Evolutionary conservation across 1,140 invertebrate genomes (phyloP), one percentile per base, ranked within the genome.

Genomic region (Drosophila santomea): DNA sequence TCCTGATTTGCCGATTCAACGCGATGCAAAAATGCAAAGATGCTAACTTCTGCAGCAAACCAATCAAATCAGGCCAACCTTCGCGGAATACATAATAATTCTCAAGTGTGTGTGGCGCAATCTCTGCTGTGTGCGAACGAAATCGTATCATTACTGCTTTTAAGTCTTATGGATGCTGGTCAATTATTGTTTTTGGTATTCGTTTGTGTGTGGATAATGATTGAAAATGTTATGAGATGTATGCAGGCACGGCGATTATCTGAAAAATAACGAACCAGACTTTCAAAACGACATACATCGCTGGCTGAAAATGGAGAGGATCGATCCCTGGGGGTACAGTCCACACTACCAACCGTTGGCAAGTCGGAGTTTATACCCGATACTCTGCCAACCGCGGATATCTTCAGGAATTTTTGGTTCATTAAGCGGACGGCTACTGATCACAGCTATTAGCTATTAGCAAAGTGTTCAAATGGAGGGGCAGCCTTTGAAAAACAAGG

Each of bases 261-360:
- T 88, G 83, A 88, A 88, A 88, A 88, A 88, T 88, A 88, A 82
- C 63, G 83, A 86, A 86, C 79, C 71, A 82, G 51, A 88, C 74
- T 72, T 66, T 85, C 54, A 78, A 78, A 68, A 71, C 78, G 61
- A 59, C 28, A 51, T 61, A 69, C 17, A 50, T 45, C 63, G 58
- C 45, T 71, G 69, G 55, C 78, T 71, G 60, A 52, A 47, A 28
- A 54, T 11, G 4, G 10, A 12, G 28, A 32, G 10, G 48, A 28
- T 32, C 28, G 48, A 28, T 32, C 28, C 28, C 25, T 32, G n/a
- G n/a, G 47, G 25, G 50, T 32, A 43, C 59, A 41, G 59, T 23
- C 36, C 15, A 10, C 54, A 35, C 38, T 7, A 57, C 41, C 28
- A 17, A 57, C 23, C 14, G 14, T 36, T 20, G 28, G 50, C 50